A percentile compares a stretch with the other conserved stretches of the same genome.
phyloP scores from a whole-genome alignment of 2,113 vertebrate species.

The Ahaetulla prasina region DNA sequence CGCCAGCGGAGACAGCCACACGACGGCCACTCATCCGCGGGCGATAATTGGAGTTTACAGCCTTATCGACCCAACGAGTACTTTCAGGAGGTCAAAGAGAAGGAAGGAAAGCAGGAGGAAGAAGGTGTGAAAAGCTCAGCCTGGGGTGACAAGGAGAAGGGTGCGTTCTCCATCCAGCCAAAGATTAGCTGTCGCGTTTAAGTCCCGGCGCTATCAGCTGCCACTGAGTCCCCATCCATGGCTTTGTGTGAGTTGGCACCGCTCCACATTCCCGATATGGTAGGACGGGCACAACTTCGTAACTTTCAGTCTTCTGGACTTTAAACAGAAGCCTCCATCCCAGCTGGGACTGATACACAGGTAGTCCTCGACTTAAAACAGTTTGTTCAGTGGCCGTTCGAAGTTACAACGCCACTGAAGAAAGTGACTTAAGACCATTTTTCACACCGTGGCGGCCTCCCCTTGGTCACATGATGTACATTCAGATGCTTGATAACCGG shows the following conservation, averaged over 20 bases:
- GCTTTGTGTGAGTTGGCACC: background rate
- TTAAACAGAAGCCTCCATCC: no score
- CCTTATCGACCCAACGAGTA: background rate
- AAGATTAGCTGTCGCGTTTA: background rate
- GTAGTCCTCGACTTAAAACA: no score
- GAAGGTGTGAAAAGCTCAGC: background rate
- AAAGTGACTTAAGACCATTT: no score
- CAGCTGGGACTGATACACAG: no score
- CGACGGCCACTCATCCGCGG: background rate
- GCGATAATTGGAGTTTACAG: background rate
- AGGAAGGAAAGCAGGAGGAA: background rate
- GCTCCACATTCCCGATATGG: background rate
- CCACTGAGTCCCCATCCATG: no score
- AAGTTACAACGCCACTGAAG: no score
- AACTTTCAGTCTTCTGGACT: background rate
- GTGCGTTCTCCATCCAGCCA: background rate
- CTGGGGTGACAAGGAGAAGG: accelerated
- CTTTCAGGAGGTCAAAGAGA: background rate
- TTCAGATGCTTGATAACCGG: no score
- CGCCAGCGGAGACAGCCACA: background rate
- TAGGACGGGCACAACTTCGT: background rate
- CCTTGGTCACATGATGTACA: no score
- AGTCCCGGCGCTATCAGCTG: background rate
- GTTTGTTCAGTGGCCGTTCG: no score
- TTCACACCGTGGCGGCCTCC: no score